Evolutionary conservation across 2,797 vertebrate species (phyloP).

Genomic region (Lindbergichthys nudifrons): DNA sequence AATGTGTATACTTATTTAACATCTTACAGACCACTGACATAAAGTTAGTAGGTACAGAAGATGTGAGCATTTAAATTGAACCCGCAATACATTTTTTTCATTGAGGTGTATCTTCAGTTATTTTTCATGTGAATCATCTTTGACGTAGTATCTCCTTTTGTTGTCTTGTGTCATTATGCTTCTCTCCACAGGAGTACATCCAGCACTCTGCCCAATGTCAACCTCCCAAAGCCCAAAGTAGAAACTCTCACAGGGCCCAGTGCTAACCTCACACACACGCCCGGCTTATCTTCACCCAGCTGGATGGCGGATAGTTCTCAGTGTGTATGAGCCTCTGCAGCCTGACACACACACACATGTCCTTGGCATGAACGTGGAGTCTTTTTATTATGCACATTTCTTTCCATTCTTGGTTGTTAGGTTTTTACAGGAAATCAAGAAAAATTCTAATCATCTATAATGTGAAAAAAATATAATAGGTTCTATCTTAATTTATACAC

Average conservation of each 20-base stretch:
- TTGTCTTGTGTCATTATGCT: slow-evolving; percentile 88
- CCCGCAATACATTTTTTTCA: neutral
- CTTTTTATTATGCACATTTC: neutral
- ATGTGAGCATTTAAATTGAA: too few species aligned
- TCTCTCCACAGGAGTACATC: slow-evolving; percentile 94
- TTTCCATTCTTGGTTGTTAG: neutral
- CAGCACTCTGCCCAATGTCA: slow-evolving; percentile 97
- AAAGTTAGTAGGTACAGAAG: too few species aligned
- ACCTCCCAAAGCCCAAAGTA: slow-evolving; percentile 94
- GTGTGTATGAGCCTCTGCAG: slow-evolving; percentile 93
- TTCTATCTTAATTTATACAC: neutral
- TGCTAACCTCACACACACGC: slow-evolving; percentile 95
- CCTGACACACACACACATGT: slow-evolving; percentile 85
- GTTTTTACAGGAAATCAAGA: neutral
- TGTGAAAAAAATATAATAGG: neutral
- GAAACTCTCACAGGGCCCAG: slow-evolving; percentile 91
- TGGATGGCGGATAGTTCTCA: slow-evolving; percentile 95
- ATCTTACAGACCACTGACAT: too few species aligned
- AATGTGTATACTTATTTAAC: too few species aligned
- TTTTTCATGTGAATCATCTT: slow-evolving; percentile 49
- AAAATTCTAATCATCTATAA: neutral
- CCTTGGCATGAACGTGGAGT: slow-evolving; percentile 85
- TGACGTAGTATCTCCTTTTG: slow-evolving; percentile 76
- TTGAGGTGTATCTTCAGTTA: neutral
- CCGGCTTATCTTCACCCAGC: slow-evolving; percentile 94